Base-by-base conservation (phyloP, 2,888 invertebrate species). In the Heteromurus nitidus region DNA sequence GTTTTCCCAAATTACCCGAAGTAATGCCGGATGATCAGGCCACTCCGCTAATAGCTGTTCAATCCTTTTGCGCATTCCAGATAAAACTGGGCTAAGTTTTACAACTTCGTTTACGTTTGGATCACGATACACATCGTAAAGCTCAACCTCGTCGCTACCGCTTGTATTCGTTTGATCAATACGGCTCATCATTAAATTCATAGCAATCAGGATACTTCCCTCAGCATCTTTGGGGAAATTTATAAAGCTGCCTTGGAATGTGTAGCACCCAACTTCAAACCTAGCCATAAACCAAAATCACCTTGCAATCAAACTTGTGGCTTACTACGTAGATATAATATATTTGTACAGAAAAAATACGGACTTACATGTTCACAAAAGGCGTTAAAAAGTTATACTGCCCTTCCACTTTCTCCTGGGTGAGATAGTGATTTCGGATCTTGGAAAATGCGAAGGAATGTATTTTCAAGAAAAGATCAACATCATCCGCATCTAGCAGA, bases 1-100 rank as follows among this genome's bases (percentile, higher is more conserved):
- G n/a, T n/a, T n/a, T n/a, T n/a, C n/a, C n/a, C n/a, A n/a, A n/a
- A n/a, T n/a, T 90, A 95, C 94, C 89, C 95, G 94, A 88, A 92
- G 92, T 44, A 98, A 89, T 0, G 95, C 94, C 0, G 98, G 97
- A 90, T 98, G 96, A 84, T 96, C 96, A 0, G 97, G 95, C 95
- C 96, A 98, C 86, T 95, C 93, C 0, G 91, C 90, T 31, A 96
- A 89, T 64, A 97, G 90, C 60, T 92, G 91, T 11, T 90, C 89
- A 0, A 94, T 92, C 65, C 92, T 91, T 1, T 89, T 88, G 82
- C 91, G 91, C n/a, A 97, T 91, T 76, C 90, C 90, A 13, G 92
- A 91, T 76, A 98, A 89, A 5, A 96, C 89, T 0, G 93, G 92
- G 11, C 92, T 90, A 87, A 96, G 95, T 65, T 92, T 91, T 72